A percentile compares a stretch with the other conserved stretches of the same genome.
phyloP scores from a whole-genome alignment of 2,113 vertebrate genomes.

The Clarias batrachus region DNA sequence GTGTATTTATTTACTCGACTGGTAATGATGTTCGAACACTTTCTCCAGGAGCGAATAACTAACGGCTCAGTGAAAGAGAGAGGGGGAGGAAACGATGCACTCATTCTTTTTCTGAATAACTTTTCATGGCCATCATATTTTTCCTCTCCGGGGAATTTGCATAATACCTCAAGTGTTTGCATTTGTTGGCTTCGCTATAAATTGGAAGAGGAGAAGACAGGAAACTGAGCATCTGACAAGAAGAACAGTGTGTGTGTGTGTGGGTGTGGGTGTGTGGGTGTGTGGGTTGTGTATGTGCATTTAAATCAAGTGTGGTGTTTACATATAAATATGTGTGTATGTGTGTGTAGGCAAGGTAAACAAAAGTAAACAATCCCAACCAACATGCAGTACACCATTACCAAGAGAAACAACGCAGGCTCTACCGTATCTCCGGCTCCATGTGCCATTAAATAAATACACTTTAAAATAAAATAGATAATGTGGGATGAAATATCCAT shows the following conservation, averaged over 20 bases:
- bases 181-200: constrained; percentile 20
- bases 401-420: not conserved
- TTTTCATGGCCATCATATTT: constrained; percentile 28
- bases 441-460: not conserved
- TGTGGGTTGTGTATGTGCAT: not conserved
- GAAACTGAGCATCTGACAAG: not conserved
- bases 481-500: not conserved
- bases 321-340: no score
- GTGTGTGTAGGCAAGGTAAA: no score
- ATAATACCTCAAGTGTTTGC: constrained; percentile 22
- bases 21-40: constrained; percentile 30
- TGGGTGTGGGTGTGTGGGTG: not conserved
- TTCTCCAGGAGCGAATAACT: constrained; percentile 13
- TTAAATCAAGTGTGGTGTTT: not conserved
- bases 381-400: not conserved
- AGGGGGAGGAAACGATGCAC: not conserved
- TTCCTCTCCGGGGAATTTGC: constrained; percentile 13
- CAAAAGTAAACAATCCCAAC: not conserved
- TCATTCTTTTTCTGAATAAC: constrained; percentile 16
- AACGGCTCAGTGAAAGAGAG: not conserved
- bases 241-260: constrained; percentile 5
- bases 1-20: constrained; percentile 33
- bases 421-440: not conserved
- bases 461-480: not conserved
- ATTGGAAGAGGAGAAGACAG: constrained; percentile 21